Base-by-base conservation (phyloP, 1,140 invertebrate species). In the Drosophila aff. region DNA sequence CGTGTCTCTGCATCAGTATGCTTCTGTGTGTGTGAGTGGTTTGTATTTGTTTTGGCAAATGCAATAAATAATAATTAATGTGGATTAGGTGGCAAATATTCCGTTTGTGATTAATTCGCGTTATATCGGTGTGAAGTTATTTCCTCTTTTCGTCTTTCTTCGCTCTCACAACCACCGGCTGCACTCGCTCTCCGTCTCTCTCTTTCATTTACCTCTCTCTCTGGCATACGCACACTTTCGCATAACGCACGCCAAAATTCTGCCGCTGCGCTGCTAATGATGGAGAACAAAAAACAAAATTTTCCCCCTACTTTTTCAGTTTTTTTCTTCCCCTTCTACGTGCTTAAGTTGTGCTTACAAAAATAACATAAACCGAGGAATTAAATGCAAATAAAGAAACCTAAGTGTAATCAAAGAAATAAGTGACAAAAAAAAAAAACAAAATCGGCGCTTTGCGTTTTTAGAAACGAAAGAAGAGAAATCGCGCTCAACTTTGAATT, bases 271-370 rank as follows among this genome's bases (percentile, higher is more conserved):
- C 57, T 81, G 79, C 80, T 38, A 61, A 73, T 57, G 58, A 59
- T 63, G 65, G 46, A 36, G 47, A 50, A 74, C 50, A 75, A 67
- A 61, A 72, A 63, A 40, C 72, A 53, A 26, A 57, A 50, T 59
- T 78, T 80, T 15, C 15, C 81, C 83, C 81, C 73, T 89, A 69
- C 81, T 73, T 62, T 85, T 90, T 61, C 85, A 89, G 85, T 85
- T 90, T 81, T 33, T 69, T 87, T 87, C 80, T 73, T 76, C 79
- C 78, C 71, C 85, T 60, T 84, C 77, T 90, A 85, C 81, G 81
- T 89, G 84, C 85, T 90, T 90, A 90, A 90, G 82, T 90, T 79
- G 85, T 90, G 81, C 69, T 81, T 65, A 74, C 71, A 74, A 78
- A 67, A 53, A 72, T 63, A 60, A 67, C 21, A 58, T 18, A 79